Percentiles rank a stretch among this genome's conserved stretches.
Evolutionary conservation across 2,113 vertebrate species (phyloP).

Genomic region (Eonycteris spelaea): DNA sequence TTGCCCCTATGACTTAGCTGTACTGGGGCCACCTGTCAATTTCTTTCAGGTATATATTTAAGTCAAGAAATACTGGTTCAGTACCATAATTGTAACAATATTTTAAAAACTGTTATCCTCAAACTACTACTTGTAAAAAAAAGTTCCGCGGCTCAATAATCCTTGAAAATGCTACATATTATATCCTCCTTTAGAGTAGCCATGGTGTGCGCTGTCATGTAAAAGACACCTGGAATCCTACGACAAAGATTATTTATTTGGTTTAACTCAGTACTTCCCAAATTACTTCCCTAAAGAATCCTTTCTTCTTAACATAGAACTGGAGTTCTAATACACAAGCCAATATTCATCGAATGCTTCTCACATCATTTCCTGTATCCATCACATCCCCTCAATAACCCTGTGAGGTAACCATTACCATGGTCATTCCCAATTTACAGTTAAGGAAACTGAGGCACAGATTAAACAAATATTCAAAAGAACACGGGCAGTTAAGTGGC

Average conservation of each 20-base stretch:
- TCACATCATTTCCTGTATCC: neutral
- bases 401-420: neutral
- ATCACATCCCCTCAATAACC: neutral
- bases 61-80: neutral
- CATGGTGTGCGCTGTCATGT: neutral
- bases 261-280: neutral
- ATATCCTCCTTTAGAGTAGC: neutral
- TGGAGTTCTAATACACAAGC: neutral
- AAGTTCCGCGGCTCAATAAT: neutral
- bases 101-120: neutral
- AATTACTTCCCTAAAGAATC: neutral
- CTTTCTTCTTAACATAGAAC: neutral
- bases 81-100: neutral
- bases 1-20: neutral
- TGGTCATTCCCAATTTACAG: neutral
- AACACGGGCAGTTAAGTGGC: neutral
- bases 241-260: neutral
- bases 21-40: neutral
- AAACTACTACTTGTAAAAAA: neutral
- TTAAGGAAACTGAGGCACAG: neutral
- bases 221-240: neutral
- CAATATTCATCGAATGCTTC: neutral
- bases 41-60: slow-evolving; percentile 13
- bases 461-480: neutral
- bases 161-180: neutral